Base-by-base conservation (phyloP, 2,797 vertebrate genomes). In the Gambusia yucatana region DNA sequence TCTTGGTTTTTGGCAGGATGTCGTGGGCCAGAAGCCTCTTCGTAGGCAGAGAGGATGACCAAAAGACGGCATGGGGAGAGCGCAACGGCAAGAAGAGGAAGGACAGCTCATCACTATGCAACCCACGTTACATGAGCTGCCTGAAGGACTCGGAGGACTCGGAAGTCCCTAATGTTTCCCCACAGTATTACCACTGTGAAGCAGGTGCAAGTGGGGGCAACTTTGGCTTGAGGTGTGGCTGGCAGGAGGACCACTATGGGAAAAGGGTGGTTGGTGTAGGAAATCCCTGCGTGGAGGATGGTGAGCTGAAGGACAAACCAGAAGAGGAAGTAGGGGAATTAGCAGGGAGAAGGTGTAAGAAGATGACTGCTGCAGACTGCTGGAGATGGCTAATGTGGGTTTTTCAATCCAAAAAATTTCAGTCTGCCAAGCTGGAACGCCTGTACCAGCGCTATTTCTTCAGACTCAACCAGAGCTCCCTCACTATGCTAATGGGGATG, bases 361-460 rank as follows among this genome's bases (percentile, higher is more conserved):
- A 82, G 1, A 84, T 95, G 14, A 95, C 91, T 0, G 86, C 94
- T 0, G 83, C 84, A 0, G 96, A 96, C 59, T 98, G 97, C 84
- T 96, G 97, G 95, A 92, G 75, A 71, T 94, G 93, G 0, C 81
- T 98, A 2, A 88, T 93, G 50, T 96, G 94, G 85, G 96, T 99
- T 86, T 99, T 99, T 92, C 97, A 96, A 85, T 98, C 98, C 36
- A 99, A 99, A 89, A 97, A 97, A 75, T 99, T 99, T 92, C 97
- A 96, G 80, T 99, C 98, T 0, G 91, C 96, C 90, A 99, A 99
- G 87, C 95, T 99, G 93, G 98, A 99, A 94, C 96, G 97, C 1
- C 96, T 99, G 14, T 99, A 99, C 94, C 98, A 99, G 91, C 97
- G 98, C 77, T 99, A 99, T 95, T 99, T 99, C 93, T 99, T 99